Conservation (phyloP, 1,140 invertebrate genomes). For the Whitmania pigra region DNA sequence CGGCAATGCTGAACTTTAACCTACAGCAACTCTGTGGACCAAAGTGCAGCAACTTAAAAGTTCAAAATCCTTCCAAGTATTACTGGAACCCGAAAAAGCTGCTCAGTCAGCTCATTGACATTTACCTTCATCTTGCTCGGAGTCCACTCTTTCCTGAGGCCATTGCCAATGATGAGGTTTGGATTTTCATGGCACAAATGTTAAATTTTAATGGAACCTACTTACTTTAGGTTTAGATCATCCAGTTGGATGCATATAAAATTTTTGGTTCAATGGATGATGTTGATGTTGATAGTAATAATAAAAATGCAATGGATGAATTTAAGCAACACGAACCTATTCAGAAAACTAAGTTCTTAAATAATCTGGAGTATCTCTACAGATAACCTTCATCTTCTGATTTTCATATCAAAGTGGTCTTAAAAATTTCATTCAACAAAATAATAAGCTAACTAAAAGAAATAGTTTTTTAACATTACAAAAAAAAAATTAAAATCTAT, state of each 20-base stretch:
- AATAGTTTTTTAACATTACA: too few species aligned
- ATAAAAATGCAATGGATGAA: neutral
- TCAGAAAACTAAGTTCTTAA: constrained; percentile 53
- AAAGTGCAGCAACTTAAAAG: constrained; percentile 93
- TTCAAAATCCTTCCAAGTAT: constrained; percentile 84
- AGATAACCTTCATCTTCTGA: constrained; percentile 55
- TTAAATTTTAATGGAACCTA: neutral
- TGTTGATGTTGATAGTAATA: neutral
- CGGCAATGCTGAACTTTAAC: constrained; percentile 96
- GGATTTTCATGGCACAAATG: neutral
- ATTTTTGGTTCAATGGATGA: neutral
- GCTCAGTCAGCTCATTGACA: constrained; percentile 79
- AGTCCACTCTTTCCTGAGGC: constrained; percentile 37
- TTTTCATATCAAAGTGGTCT: constrained; percentile 48
- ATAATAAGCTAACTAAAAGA: too few species aligned
- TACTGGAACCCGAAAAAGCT: constrained; percentile 86
- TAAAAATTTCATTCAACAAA: too few species aligned
- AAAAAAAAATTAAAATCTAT: too few species aligned
- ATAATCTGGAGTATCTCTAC: constrained; percentile 88
- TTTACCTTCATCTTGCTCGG: constrained; percentile 82
- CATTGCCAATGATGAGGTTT: constrained; percentile 41
- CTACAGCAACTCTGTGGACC: constrained; percentile 88
- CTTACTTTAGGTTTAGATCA: neutral
- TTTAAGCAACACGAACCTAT: neutral
- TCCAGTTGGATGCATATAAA: neutral